Evolutionary conservation across 2,113 vertebrate genomes (phyloP), one percentile per base, ranked within the genome.

Genomic region (Orycteropus afer): DNA sequence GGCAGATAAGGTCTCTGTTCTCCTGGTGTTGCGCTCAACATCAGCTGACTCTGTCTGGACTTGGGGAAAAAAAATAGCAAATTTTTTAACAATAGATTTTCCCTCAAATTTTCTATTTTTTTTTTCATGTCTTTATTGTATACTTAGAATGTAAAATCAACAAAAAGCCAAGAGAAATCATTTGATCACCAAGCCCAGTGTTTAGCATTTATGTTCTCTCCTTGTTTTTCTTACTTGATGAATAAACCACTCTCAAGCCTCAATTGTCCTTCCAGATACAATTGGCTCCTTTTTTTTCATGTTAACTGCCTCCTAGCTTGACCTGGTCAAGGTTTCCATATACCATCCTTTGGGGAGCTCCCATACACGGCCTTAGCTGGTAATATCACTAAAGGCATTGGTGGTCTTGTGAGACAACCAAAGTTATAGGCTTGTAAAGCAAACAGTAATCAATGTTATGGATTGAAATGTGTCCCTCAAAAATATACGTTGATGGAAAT

Each of bases 361-460:
- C 94, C 90, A 67, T 67, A 18, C 7, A 90, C 93, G 96, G 94
- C 74, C 34, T 42, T 37, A 34, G 15, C 42, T 23, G 45, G 55
- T 53, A 81, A 86, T 65, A 71, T 17, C 95, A 89, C 20, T 42
- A 49, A 47, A 91, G 47, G 74, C 53, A 32, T 2, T n/a, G 25
- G 27, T 9, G 42, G 42, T n/a, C 14, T 61, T 11, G 5, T 5
- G 51, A 45, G n/a, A 37, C 59, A 29, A 5, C 27, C 59, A 61
- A 61, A 61, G 27, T 10, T 61, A 25, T 29, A 27, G 59, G 59
- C 55, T 83, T 63, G n/a, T 23, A 55, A 55, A 45, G n/a, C 15
- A 20, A 57, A 40, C 9, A 55, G 88, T 87, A 42, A 87, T 20
- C 11, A 63, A 37, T 37, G 59, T 7, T 40, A 40, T 71, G 67